These are phyloP conservation scores for Thelaira solivaga DNA, from an alignment of 2,888 invertebrate genomes.

Conservation along the genomic window DNA sequence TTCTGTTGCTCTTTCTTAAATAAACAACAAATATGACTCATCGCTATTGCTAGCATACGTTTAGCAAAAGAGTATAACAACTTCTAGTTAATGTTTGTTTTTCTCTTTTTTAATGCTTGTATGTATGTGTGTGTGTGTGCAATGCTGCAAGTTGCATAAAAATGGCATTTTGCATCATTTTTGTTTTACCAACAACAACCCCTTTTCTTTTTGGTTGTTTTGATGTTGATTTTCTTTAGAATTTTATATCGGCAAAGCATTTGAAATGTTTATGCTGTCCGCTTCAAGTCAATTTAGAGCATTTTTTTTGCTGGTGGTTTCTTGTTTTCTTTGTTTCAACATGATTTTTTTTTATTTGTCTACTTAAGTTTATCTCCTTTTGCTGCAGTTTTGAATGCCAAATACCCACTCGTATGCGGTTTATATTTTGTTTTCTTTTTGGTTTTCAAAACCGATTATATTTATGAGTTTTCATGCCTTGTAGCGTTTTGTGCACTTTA, in stretches of 20 bases:
- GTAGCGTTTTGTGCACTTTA: slow-evolving; percentile 56
- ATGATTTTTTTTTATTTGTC: not conserved
- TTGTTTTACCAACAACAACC: slow-evolving; percentile 45
- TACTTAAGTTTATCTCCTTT: slow-evolving; percentile 24
- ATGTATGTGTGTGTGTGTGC: not conserved
- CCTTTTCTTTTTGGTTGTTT: slow-evolving; percentile 17
- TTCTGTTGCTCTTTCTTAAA: slow-evolving; percentile 1
- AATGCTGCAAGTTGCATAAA: slow-evolving; percentile 68
- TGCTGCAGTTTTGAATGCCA: slow-evolving; percentile 42
- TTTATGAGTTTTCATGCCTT: slow-evolving; percentile 59
- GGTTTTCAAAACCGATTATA: slow-evolving; percentile 56
- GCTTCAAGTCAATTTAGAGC: slow-evolving; percentile 20
- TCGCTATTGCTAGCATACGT: not conserved
- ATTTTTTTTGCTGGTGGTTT: not conserved
- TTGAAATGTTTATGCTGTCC: slow-evolving; percentile 15
- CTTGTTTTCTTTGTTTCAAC: not conserved
- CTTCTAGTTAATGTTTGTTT: not conserved
- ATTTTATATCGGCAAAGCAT: slow-evolving; percentile 14
- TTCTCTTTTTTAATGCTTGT: no score
- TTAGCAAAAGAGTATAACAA: not conserved
- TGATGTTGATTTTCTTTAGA: slow-evolving; percentile 21
- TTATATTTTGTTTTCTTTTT: slow-evolving; percentile 2
- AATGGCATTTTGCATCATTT: slow-evolving; percentile 64
- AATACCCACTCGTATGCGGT: slow-evolving; percentile 23
- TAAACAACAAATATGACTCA: slow-evolving; percentile 39